Conservation (phyloP, 2,888 invertebrate species). For the Ypsolopha scabrella region DNA sequence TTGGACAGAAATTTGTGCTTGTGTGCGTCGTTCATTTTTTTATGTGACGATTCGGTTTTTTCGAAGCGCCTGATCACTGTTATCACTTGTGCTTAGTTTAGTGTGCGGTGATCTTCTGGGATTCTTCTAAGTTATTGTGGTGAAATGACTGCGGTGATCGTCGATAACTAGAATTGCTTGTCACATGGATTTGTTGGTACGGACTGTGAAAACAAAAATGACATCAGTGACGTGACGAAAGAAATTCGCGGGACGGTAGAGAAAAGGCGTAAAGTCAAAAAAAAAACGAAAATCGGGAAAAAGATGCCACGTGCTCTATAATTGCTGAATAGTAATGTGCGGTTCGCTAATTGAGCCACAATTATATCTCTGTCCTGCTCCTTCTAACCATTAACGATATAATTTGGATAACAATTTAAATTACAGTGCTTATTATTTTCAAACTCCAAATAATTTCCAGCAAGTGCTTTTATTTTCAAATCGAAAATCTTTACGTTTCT, state of each 20-base stretch:
- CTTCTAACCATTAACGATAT: slow-evolving; percentile 42
- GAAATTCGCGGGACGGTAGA: slow-evolving; percentile 3
- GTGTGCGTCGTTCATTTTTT: slow-evolving; percentile 57
- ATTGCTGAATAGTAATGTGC: slow-evolving; percentile 41
- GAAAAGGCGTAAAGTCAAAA: background rate
- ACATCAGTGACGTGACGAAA: slow-evolving; percentile 52
- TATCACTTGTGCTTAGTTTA: slow-evolving; percentile 47
- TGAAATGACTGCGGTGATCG: slow-evolving; percentile 12
- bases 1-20: slow-evolving; percentile 66
- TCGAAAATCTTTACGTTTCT: background rate
- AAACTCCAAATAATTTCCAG: slow-evolving; percentile 4
- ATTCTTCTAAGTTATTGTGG: slow-evolving; percentile 19
- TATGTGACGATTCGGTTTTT: slow-evolving; percentile 62
- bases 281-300: slow-evolving; percentile 22
- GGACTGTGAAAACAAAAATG: slow-evolving; percentile 36
- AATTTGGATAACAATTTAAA: slow-evolving; percentile 28
- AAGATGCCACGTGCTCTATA: slow-evolving; percentile 54
- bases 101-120: slow-evolving; percentile 49
- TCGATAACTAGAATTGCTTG: slow-evolving; percentile 12
- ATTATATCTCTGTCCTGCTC: slow-evolving; percentile 52
- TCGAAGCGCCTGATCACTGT: slow-evolving; percentile 56
- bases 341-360: slow-evolving; percentile 46
- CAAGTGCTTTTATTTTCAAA: background rate
- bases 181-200: background rate
- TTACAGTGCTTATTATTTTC: slow-evolving; percentile 2